These are phyloP conservation scores for Morone chrysops DNA, from an alignment of 2,113 vertebrate genomes.

Conservation along the genomic window DNA sequence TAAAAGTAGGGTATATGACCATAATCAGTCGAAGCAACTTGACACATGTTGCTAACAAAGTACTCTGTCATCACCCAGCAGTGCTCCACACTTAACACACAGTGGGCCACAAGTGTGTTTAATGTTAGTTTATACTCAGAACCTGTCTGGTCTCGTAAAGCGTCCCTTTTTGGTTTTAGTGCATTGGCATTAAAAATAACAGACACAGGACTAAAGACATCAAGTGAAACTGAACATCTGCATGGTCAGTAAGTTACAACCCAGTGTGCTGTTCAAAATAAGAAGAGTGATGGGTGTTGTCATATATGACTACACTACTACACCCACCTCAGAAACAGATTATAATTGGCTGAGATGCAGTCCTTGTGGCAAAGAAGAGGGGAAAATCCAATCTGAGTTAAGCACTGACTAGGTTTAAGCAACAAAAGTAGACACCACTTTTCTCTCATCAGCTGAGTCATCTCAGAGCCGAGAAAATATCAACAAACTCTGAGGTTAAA, in stretches of 20 bases:
- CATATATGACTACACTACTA: constrained; percentile 38
- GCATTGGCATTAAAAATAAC: not conserved
- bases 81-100: constrained; percentile 20
- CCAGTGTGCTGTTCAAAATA: constrained; percentile 45
- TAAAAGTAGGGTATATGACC: constrained; percentile 60
- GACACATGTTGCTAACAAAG: constrained; percentile 64
- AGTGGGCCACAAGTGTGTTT: constrained; percentile 23
- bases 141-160: constrained; percentile 3
- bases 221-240: not conserved
- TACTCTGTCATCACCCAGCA: constrained; percentile 46
- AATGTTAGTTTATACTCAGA: not conserved
- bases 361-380: constrained; percentile 36
- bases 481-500: constrained; percentile 50
- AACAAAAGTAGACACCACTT: constrained; percentile 30
- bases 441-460: constrained; percentile 51
- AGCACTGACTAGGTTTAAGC: not conserved
- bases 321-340: constrained; percentile 31
- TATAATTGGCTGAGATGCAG: constrained; percentile 32
- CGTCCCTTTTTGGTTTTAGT: not conserved
- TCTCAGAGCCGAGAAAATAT: not conserved
- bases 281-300: constrained; percentile 60
- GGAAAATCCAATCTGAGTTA: constrained; percentile 30
- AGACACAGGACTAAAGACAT: not conserved
- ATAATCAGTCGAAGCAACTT: constrained; percentile 65
- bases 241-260: constrained; percentile 28